Base-by-base conservation (phyloP, 2,888 invertebrate genomes). In the Agriopis marginaria region DNA sequence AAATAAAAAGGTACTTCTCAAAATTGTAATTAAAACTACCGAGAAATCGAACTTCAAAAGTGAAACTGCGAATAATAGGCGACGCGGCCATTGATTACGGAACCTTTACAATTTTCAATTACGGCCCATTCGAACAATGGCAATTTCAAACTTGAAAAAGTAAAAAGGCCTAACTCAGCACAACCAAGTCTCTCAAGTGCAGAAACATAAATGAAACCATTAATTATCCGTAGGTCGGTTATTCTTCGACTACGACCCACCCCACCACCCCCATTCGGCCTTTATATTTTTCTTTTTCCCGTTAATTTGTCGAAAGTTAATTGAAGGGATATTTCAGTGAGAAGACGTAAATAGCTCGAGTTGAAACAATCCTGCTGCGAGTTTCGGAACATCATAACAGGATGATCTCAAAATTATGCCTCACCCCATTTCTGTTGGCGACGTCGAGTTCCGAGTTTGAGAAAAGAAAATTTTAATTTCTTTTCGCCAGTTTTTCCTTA, bases 201-300 rank as follows among this genome's bases (percentile, higher is more conserved):
- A 92, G 92, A 91, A 93, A 92, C 91, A 92, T 92, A 93, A 94
- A 94, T 93, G 92, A 91, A 92, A 91, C 90, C 92, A 93, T 94
- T 93, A 93, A 93, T 94, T 94, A 93, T 92, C 91, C 92, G 86
- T 84, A 89, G 88, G 88, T 86, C 87, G 87, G 90, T 92, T 91
- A 90, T 91, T 92, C 87, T 88, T 87, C 85, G 58, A 17, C 63
- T 54, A 45, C 56, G 56, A 85, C 83, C 81, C 81, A 84, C 83
- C 80, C 76, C 77, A 77, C 79, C 76, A 68, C 72, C 80, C 79
- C 73, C 75, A 76, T 75, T 78, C 81, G 78, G 76, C 80, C 86
- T 82, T 89, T 88, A 86, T 89, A 87, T 89, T 87, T 88, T 88
- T 89, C 86, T 86, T 85, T 80, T 83, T 86, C 82, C 83, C 86